Evolutionary conservation across 2,113 vertebrate genomes (phyloP), one percentile per base, ranked within the genome.

Genomic region (Fukomys damarensis): DNA sequence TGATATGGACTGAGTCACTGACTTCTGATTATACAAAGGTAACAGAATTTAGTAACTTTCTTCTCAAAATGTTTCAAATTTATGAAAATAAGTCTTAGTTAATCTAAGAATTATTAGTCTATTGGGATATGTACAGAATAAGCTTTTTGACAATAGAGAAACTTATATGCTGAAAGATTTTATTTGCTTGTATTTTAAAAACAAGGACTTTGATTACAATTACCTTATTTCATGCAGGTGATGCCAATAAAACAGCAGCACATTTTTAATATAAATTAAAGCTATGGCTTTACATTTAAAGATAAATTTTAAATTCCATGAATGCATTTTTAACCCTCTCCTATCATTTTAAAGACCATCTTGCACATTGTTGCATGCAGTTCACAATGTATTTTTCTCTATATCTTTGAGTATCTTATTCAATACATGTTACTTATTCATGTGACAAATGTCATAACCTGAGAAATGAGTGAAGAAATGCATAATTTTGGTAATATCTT

Each of bases 381-480:
- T 66, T 74, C 8, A 65, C 58, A 85, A 43, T 61, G 35, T 65
- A 83, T 76, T 85, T 70, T 49, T 80, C 46, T 56, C 20, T 32
- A 32, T 94, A 74, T 92, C 35, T 59, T 72, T 66, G 84, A 88
- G 10, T 80, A 65, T 3, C 17, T 65, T 88, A 43, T 74, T 68
- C 7, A 63, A 20, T 58, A 43, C 88, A 87, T 56, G 95, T 90
- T 52, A 79, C 52, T 56, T 79, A 43, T n/a, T 19, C 24, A 22
- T 56, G 5, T 7, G 68, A 32, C 6, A 89, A 95, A n/a, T 86
- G 5, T 68, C 16, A 83, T 85, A 59, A 56, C 19, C 10, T 82
- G 30, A 94, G 52, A 96, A 68, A 68, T 86, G 28, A 92, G 17
- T 86, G 30, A 76, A 74, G 22, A 89, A 82, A 68, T 82, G 43